phyloP scores from a whole-genome alignment of 2,113 vertebrate genomes.

The Hyperoodon ampullatus region DNA sequence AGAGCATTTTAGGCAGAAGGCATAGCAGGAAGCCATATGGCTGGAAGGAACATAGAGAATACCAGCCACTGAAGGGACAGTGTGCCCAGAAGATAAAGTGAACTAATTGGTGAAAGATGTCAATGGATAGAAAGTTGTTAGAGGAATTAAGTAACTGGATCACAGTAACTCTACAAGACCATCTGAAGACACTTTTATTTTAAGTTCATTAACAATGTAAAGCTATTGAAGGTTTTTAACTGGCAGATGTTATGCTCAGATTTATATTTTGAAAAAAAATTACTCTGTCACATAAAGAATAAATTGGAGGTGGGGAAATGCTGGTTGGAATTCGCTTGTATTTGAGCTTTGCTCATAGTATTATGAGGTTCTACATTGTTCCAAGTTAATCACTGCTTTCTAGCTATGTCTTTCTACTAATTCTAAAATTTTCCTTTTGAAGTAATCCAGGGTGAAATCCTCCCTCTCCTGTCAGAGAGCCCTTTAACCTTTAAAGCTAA shows the following conservation, averaged over 20 bases:
- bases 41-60: neutral
- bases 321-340: neutral
- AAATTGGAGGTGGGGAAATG: neutral
- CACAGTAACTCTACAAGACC: neutral
- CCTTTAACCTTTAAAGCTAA: neutral
- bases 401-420: neutral
- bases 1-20: neutral
- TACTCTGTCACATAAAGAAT: neutral
- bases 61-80: neutral
- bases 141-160: neutral
- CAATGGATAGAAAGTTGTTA: neutral
- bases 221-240: neutral
- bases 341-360: neutral
- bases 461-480: neutral
- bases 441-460: neutral
- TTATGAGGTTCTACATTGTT: neutral
- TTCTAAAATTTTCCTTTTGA: neutral
- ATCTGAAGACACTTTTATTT: conserved; percentile 23
- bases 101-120: neutral
- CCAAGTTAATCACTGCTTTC: neutral
- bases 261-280: conserved; percentile 1
- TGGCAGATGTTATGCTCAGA: neutral
- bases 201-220: neutral
- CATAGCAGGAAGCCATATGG: neutral
- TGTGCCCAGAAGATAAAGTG: neutral